Conservation (phyloP, 2,797 vertebrate genomes). For the Takifugu ocellatus region DNA sequence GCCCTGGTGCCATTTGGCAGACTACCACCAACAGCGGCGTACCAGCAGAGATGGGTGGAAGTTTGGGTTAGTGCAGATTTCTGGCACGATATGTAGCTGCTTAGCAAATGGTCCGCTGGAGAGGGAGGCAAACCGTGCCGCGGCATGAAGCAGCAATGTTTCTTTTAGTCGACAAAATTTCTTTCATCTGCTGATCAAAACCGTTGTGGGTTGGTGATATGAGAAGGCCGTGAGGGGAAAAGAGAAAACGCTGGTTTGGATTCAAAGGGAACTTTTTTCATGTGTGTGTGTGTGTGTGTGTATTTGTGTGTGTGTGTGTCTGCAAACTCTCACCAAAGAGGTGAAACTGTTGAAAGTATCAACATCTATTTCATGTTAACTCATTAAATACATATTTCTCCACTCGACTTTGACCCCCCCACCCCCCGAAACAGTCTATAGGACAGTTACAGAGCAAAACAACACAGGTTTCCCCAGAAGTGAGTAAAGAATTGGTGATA, state of each 20-base stretch:
- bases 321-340: constrained; percentile 13
- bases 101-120: constrained; percentile 39
- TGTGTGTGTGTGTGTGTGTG: background rate
- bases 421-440: too few relatives aligned
- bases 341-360: background rate
- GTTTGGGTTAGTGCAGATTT: constrained; percentile 54
- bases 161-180: constrained; percentile 16
- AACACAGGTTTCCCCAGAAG: background rate
- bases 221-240: constrained; percentile 21
- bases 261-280: constrained; percentile 18
- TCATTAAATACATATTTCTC: background rate
- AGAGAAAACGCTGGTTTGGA: constrained; percentile 11
- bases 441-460: background rate
- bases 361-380: background rate
- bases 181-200: constrained; percentile 57
- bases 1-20: constrained; percentile 54
- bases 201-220: constrained; percentile 36
- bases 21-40: constrained; percentile 40
- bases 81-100: constrained; percentile 48
- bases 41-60: constrained; percentile 52
- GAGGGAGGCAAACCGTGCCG: constrained; percentile 33
- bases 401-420: too few relatives aligned
- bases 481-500: background rate
- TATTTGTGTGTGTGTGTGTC: constrained; percentile 1
- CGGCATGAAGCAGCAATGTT: constrained; percentile 26